A percentile compares a stretch with the other conserved stretches of the same genome.
Evolutionary conservation across 2,888 invertebrate genomes (phyloP).

Genomic region (Drosophila austrosaltans): DNA sequence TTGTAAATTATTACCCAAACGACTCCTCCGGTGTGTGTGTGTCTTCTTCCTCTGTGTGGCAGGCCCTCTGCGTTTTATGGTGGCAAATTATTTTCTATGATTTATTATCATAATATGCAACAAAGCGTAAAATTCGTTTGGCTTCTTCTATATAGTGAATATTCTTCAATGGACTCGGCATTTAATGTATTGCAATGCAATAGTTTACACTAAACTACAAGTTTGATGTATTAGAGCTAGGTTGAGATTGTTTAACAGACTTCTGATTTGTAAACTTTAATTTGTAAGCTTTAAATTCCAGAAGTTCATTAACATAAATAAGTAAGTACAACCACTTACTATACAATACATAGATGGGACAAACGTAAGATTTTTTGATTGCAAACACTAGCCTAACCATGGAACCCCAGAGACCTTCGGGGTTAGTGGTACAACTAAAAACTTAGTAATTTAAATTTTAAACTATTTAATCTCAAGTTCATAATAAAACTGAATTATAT

Average conservation of each 20-base stretch:
- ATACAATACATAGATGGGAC: too few species aligned
- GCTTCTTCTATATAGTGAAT: slow-evolving; percentile 36
- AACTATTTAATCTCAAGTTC: too few species aligned
- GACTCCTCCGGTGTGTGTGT: slow-evolving; percentile 43
- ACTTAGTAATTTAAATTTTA: too few species aligned
- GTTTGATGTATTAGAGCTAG: slow-evolving; percentile 8
- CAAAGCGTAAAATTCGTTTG: slow-evolving; percentile 77
- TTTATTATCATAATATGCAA: slow-evolving; percentile 75
- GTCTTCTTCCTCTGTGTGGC: slow-evolving; percentile 31
- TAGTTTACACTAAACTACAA: slow-evolving; percentile 57
- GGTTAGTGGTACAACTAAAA: too few species aligned
- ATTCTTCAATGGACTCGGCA: slow-evolving; percentile 42
- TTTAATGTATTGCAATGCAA: slow-evolving; percentile 26
- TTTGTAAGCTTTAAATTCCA: background rate
- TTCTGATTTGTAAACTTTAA: background rate
- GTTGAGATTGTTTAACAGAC: background rate
- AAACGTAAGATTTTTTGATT: too few species aligned
- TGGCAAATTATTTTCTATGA: slow-evolving; percentile 70
- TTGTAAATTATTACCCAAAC: slow-evolving; percentile 66
- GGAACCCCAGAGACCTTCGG: too few species aligned
- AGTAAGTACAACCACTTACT: too few species aligned
- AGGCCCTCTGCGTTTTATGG: slow-evolving; percentile 36
- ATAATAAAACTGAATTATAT: too few species aligned
- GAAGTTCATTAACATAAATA: background rate
- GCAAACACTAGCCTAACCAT: too few species aligned